Percentiles rank a stretch among this genome's conserved stretches.
These are phyloP conservation scores for Parthenolecanium corni DNA, from an alignment of 2,888 invertebrate genomes.

Conservation along the genomic window DNA sequence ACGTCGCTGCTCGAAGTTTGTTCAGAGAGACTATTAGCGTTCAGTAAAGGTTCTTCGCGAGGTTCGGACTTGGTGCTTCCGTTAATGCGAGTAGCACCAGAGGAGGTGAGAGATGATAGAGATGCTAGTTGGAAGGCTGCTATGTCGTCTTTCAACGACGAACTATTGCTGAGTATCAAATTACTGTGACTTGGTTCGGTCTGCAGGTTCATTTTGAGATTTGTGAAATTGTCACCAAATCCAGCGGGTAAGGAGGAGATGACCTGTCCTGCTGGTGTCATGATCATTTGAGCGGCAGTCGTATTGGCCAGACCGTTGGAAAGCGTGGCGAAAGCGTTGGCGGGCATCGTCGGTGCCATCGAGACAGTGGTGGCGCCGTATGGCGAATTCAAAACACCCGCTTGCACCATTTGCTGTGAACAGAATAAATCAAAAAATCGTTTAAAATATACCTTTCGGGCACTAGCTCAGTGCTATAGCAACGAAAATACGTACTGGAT, in stretches of 20 bases:
- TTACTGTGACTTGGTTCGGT: constrained; percentile 13
- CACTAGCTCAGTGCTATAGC: background rate
- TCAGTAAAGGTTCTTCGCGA: background rate
- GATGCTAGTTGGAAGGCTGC: constrained; percentile 11
- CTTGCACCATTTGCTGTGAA: constrained; percentile 14
- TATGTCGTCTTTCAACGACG: constrained; percentile 15
- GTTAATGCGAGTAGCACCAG: background rate
- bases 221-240: constrained; percentile 4
- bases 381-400: constrained; percentile 19
- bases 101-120: background rate
- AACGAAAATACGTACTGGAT: constrained; percentile 71
- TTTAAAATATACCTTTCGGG: background rate
- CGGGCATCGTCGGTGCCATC: constrained; percentile 35
- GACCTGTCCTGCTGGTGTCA: constrained; percentile 12
- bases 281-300: constrained; percentile 35
- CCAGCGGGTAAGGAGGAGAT: constrained; percentile 6
- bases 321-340: constrained; percentile 36
- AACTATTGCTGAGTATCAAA: constrained; percentile 7
- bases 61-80: constrained; percentile 1
- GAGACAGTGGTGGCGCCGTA: constrained; percentile 38
- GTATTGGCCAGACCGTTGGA: constrained; percentile 38
- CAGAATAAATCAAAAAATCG: background rate
- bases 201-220: constrained; percentile 8
- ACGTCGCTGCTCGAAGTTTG: background rate
- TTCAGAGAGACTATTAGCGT: background rate